These are phyloP conservation scores for Macroteleia sp. DNA, from an alignment of 2,888 invertebrate genomes.

Conservation along the genomic window DNA sequence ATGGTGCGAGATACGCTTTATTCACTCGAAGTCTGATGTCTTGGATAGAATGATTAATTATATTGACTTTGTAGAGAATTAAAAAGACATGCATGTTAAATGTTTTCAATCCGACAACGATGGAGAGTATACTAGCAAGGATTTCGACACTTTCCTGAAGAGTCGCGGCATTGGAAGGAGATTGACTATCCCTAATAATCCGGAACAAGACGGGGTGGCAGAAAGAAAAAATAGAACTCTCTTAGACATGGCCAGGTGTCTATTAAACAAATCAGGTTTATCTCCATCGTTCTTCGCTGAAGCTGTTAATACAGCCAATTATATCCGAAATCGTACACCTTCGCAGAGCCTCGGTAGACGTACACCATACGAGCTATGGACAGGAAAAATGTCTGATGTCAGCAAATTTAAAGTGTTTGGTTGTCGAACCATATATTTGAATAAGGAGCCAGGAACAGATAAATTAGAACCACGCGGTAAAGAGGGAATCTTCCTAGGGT, in stretches of 20 bases:
- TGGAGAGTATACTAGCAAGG: not conserved
- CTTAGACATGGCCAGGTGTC: conserved; percentile 57
- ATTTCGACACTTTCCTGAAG: not conserved
- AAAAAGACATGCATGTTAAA: conserved; percentile 62
- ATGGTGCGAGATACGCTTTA: conserved; percentile 62
- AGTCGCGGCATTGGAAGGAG: not conserved
- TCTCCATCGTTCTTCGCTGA: no score
- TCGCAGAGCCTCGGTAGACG: no score
- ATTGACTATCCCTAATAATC: conserved; percentile 69
- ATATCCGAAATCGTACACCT: no score
- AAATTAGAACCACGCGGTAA: no score
- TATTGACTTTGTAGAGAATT: conserved; percentile 55
- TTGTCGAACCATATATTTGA: no score
- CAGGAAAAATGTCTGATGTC: no score
- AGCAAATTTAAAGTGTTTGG: no score
- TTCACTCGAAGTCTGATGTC: conserved; percentile 60
- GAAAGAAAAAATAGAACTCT: conserved; percentile 69
- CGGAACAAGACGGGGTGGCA: conserved; percentile 73
- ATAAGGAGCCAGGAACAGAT: no score
- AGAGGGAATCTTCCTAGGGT: no score
- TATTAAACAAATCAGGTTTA: no score
- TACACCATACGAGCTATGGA: no score
- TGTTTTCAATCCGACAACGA: conserved; percentile 66
- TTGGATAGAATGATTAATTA: conserved; percentile 52
- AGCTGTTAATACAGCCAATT: no score